A percentile compares a stretch with the other conserved stretches of the same genome.
Evolutionary conservation across 1,140 invertebrate species (phyloP).

Genomic region (Patella vulgata): DNA sequence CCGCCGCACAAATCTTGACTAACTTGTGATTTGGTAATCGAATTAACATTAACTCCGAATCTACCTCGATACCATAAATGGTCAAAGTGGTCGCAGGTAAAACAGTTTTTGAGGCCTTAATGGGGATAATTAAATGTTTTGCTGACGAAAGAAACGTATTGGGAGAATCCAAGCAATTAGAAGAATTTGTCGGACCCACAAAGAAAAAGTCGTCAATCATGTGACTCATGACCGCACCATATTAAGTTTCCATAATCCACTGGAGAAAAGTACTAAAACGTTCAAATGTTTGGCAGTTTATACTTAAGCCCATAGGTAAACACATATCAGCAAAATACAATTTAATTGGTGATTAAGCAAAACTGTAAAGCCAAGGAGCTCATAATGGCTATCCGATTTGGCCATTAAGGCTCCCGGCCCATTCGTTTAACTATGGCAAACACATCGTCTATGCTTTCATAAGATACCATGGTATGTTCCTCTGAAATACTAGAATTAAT

Average conservation of each 20-base stretch:
- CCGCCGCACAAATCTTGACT: slow-evolving; percentile 8
- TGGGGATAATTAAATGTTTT: slow-evolving; percentile 11
- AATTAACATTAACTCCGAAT: slow-evolving; percentile 13
- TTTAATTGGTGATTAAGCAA: neutral
- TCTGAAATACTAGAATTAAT: neutral
- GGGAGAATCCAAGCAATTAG: slow-evolving; percentile 12
- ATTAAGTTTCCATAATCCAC: slow-evolving; percentile 18
- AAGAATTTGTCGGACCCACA: slow-evolving; percentile 2
- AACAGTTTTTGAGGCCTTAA: slow-evolving; percentile 26
- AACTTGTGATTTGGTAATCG: slow-evolving; percentile 22
- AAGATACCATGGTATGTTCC: too few relatives aligned
- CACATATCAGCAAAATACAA: slow-evolving; percentile 27
- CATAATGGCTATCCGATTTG: neutral
- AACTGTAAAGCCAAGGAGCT: neutral
- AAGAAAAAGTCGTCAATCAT: slow-evolving; percentile 39
- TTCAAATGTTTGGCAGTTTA: slow-evolving; percentile 31
- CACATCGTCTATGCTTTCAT: neutral
- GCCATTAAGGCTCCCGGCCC: neutral
- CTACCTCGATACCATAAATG: slow-evolving; percentile 27
- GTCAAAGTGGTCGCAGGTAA: slow-evolving; percentile 14
- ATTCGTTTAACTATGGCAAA: neutral
- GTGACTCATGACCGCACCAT: slow-evolving; percentile 10
- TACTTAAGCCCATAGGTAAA: slow-evolving; percentile 32
- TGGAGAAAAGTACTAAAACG: slow-evolving; percentile 21
- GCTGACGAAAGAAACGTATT: slow-evolving; percentile 5